These are phyloP conservation scores for Allophyes oxyacanthae DNA, from an alignment of 2,888 invertebrate species.

Conservation along the genomic window DNA sequence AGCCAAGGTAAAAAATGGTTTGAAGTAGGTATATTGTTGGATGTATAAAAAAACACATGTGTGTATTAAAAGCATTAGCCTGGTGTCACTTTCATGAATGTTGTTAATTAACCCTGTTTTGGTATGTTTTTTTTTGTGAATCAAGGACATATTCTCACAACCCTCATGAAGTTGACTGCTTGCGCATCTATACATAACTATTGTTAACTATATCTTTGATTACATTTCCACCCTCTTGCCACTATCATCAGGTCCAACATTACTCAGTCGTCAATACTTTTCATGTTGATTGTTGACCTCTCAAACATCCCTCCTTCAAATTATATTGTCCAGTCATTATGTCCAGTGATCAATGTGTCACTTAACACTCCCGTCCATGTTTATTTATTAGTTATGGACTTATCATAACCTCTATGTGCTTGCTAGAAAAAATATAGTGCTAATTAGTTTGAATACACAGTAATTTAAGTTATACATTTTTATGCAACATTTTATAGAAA, in stretches of 20 bases:
- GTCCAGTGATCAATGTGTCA: conserved; percentile 64
- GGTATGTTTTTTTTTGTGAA: conserved; percentile 11
- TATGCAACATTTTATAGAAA: conserved; percentile 5
- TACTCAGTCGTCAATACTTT: conserved; percentile 74
- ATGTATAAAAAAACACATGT: conserved; percentile 37
- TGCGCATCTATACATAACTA: conserved; percentile 65
- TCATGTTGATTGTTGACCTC: conserved; percentile 71
- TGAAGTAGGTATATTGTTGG: conserved; percentile 41
- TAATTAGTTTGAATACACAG: conserved; percentile 47
- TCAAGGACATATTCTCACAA: conserved; percentile 47
- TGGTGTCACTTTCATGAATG: conserved; percentile 70
- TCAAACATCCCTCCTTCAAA: conserved; percentile 60
- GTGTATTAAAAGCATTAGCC: conserved; percentile 63
- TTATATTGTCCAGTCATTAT: conserved; percentile 42
- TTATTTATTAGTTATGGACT: conserved; percentile 63
- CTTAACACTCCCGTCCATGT: conserved; percentile 84
- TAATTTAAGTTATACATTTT: conserved; percentile 17
- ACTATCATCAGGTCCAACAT: conserved; percentile 77
- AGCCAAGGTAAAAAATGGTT: conserved; percentile 50
- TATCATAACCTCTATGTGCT: conserved; percentile 60
- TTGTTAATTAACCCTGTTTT: conserved; percentile 42
- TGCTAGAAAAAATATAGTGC: conserved; percentile 73
- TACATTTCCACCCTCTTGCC: conserved; percentile 85
- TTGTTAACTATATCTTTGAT: conserved; percentile 85
- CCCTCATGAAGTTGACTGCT: conserved; percentile 76